Percentiles rank a stretch among this genome's conserved stretches.
Conservation (phyloP, 1,140 invertebrate genomes). For the Papilio dardanus region DNA sequence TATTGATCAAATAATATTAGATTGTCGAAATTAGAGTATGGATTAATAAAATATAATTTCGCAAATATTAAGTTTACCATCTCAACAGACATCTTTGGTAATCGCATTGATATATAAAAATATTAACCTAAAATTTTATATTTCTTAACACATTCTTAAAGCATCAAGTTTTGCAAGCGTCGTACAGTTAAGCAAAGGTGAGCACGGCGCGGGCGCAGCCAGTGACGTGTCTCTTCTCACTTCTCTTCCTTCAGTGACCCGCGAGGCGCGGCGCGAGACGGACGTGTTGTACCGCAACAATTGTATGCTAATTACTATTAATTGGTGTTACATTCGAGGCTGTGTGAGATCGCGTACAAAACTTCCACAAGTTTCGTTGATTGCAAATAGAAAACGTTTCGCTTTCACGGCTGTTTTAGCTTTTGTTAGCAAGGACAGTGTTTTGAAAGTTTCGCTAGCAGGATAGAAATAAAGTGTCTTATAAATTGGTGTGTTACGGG, state of each 20-base stretch:
- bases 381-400: slow-evolving; percentile 44
- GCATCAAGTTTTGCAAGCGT: slow-evolving; percentile 54
- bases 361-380: slow-evolving; percentile 40
- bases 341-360: slow-evolving; percentile 30
- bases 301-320: slow-evolving; percentile 47
- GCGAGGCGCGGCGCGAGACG: slow-evolving; percentile 54
- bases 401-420: slow-evolving; percentile 42
- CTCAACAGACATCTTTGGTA: background rate
- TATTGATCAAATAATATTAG: background rate
- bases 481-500: slow-evolving; percentile 63
- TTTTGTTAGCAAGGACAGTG: slow-evolving; percentile 61
- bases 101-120: slow-evolving; percentile 18
- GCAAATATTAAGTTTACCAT: too few relatives aligned
- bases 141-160: slow-evolving; percentile 36
- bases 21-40: background rate
- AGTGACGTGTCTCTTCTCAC: slow-evolving; percentile 73
- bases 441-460: slow-evolving; percentile 56
- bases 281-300: slow-evolving; percentile 46
- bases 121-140: background rate
- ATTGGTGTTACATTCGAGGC: slow-evolving; percentile 54
- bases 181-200: slow-evolving; percentile 70
- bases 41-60: too few relatives aligned
- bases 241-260: slow-evolving; percentile 71
- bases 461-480: slow-evolving; percentile 46
- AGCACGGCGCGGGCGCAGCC: slow-evolving; percentile 72